Base-by-base conservation (phyloP, 2,113 vertebrate species). In the Trogon melanurus region DNA sequence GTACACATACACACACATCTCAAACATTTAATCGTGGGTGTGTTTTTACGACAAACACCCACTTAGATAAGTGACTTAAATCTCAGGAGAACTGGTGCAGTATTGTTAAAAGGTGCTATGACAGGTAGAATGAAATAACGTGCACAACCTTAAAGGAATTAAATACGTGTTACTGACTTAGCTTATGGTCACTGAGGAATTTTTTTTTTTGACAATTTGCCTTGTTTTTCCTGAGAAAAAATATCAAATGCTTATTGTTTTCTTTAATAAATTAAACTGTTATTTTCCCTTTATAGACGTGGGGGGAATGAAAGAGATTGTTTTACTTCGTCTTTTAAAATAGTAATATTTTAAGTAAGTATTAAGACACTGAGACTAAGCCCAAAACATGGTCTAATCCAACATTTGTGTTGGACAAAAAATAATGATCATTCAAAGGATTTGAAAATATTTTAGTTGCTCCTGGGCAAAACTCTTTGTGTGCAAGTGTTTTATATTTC, bases 31-130 rank as follows among this genome's bases (percentile, higher is more conserved):
- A 78, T 74, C 1, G 0, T 87, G 19, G 27, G 6, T 92, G 32
- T 82, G 92, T 85, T 86, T 95, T 93, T 83, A 88, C 79, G 78
- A 57, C 34, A 82, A 89, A 85, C 56, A 85, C 44, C 32, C n/a
- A 70, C 65, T 93, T 83, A 36, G 8, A 4, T 72, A 75, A 76
- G 38, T 75, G 32, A 57, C 26, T 91, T 74, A 22, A 14, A 73
- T 88, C 58, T 89, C 82, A 93, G 79, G 48, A 73, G 64, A 79
- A 73, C 38, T 38, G 30, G 11, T 91, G 15, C 15, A 70, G 26
- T 85, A 34, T 51, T 56, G 9, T 81, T 92, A 72, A 34, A 69
- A 79, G 72, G 25, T 85, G 72, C 0, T 1, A 20, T 75, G 58
- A 73, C 64, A 88, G 57, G 45, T 69, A 82, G 44, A 67, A 36